These are phyloP conservation scores for Cochlearius cochlearius DNA, from an alignment of 2,113 vertebrate species.

Conservation along the genomic window DNA sequence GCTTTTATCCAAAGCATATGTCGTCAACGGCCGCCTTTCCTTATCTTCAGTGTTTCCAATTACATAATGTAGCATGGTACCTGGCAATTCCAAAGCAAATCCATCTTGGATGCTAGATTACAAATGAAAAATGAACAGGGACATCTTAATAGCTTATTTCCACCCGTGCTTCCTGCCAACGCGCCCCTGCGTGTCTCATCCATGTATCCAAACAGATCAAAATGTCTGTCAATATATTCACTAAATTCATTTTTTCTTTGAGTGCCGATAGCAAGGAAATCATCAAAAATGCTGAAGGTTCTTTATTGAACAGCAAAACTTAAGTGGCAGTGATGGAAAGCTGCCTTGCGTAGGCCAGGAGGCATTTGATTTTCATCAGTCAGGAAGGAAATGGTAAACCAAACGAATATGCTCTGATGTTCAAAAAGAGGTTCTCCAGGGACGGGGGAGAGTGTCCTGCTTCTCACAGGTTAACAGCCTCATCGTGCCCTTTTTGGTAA, in stretches of 20 bases:
- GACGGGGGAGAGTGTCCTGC: background rate
- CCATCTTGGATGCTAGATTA: background rate
- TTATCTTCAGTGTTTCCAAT: background rate
- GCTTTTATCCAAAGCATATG: conserved; percentile 11
- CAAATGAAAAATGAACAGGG: conserved; percentile 32
- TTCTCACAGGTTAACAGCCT: background rate
- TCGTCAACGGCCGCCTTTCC: background rate
- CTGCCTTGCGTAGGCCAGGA: background rate
- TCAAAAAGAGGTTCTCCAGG: background rate
- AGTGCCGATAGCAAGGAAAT: background rate
- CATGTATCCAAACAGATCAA: background rate
- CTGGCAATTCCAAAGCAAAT: background rate
- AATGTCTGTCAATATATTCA: background rate
- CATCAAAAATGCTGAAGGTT: background rate
- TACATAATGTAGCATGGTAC: background rate
- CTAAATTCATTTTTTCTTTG: background rate
- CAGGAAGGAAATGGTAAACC: background rate
- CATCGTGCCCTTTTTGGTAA: background rate
- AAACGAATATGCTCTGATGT: background rate
- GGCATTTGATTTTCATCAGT: conserved; percentile 4
- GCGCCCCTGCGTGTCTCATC: background rate
- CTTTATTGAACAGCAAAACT: background rate
- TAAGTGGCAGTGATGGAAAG: background rate
- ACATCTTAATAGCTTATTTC: background rate
- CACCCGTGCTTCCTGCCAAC: background rate